Percentiles rank a stretch among this genome's conserved stretches.
Conservation (phyloP, 2,888 invertebrate genomes). For the Latrodectus elegans region DNA sequence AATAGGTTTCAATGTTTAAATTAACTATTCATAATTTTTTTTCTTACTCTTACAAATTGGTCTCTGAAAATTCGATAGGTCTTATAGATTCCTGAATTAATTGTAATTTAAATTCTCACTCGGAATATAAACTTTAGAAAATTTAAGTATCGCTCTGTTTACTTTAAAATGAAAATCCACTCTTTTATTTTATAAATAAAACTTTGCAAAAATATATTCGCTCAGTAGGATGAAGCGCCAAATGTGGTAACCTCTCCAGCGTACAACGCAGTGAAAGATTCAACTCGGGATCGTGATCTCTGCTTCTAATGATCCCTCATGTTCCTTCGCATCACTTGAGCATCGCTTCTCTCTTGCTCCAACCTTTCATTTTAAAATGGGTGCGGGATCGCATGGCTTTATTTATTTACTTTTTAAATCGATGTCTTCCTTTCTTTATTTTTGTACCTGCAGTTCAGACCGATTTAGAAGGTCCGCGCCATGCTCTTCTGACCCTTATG, state of each 20-base stretch:
- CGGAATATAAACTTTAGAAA: too few species aligned
- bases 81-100: too few species aligned
- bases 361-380: constrained; percentile 69
- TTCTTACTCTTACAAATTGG: too few species aligned
- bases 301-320: constrained; percentile 69
- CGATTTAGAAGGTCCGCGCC: constrained; percentile 64
- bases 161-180: too few species aligned
- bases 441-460: constrained; percentile 63
- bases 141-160: too few species aligned
- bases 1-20: too few species aligned
- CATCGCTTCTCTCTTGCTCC: constrained; percentile 51
- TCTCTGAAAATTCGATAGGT: too few species aligned
- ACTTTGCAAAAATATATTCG: too few species aligned
- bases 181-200: too few species aligned
- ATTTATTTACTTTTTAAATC: constrained; percentile 66
- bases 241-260: constrained; percentile 29
- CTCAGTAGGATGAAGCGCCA: constrained; percentile 10
- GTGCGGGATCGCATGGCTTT: constrained; percentile 52
- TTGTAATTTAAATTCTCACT: too few species aligned
- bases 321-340: constrained; percentile 64
- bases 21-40: too few species aligned
- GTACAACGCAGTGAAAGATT: constrained; percentile 62
- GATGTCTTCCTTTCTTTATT: not conserved
- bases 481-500: constrained; percentile 52
- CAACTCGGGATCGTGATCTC: constrained; percentile 67